Base-by-base conservation (phyloP, 2,888 invertebrate species). In the Coleophora flavipennella region DNA sequence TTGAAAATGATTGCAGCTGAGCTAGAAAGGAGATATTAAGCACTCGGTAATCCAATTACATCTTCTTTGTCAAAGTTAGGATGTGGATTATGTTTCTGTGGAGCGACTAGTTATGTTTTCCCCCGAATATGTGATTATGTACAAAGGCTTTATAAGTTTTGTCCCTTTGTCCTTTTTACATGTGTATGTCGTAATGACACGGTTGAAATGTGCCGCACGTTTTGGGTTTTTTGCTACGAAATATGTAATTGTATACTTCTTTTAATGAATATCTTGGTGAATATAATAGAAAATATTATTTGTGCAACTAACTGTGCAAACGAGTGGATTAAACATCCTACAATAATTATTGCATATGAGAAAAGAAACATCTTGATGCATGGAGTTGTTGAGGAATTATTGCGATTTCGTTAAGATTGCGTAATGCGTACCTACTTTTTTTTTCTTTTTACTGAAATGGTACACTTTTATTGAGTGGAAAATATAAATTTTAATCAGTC, bases 81-180 rank as follows among this genome's bases (percentile, higher is more conserved):
- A 80, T 79, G 75, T 77, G 80, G 76, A 83, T 83, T 83, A 80
- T 81, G 67, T 84, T 83, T 81, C 81, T 72, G 74, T 73, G 62
- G 67, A 76, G 59, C 66, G 55, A 59, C 62, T 68, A 73, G n/a
- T n/a, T n/a, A 73, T 80, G 72, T 76, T 76, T 71, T 68, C 66
- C 62, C 61, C 55, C 55, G 65, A 62, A 66, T 71, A 57, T 67
- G 62, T 72, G 67, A 68, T 65, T 75, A 79, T 77, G 52, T 80
- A 75, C 65, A 69, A 64, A 62, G 57, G 67, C 62, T 68, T 20
- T 71, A 63, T 57, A 62, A 55, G 53, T 58, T 61, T 67, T 71
- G 68, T 69, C 57, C 65, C 44, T 67, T 78, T 80, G 71, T 77
- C 57, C 55, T 52, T 31, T 54, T 58, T 58, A 61, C 67, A 59